Percentiles rank a stretch among this genome's conserved stretches.
Conservation (phyloP, 2,113 vertebrate genomes). For the Dipodomys ordii region DNA sequence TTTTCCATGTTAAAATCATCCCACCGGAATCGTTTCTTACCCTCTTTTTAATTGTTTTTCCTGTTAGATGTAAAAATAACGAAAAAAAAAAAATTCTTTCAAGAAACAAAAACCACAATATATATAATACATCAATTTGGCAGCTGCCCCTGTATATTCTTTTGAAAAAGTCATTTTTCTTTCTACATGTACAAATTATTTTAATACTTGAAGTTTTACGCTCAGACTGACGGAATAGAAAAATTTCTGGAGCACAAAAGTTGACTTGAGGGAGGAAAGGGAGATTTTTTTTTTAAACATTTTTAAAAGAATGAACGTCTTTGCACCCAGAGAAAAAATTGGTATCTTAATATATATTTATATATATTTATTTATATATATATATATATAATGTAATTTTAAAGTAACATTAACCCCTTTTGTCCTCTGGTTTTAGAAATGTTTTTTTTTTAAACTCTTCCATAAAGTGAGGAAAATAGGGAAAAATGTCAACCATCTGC, state of each 20-base stretch:
- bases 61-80: slow-evolving; percentile 93
- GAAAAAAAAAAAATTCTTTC: slow-evolving; percentile 88
- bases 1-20: slow-evolving; percentile 89
- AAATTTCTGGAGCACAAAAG: slow-evolving; percentile 91
- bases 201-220: slow-evolving; percentile 92
- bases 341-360: slow-evolving; percentile 91
- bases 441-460: slow-evolving; percentile 84
- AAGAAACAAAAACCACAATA: slow-evolving; percentile 92
- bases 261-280: slow-evolving; percentile 85
- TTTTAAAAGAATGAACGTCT: slow-evolving; percentile 89
- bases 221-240: slow-evolving; percentile 90
- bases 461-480: slow-evolving; percentile 89
- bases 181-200: slow-evolving; percentile 92
- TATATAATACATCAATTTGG: slow-evolving; percentile 93
- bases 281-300: slow-evolving; percentile 83
- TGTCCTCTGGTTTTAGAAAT: slow-evolving; percentile 91
- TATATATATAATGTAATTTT: slow-evolving; percentile 88
- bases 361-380: slow-evolving; percentile 86
- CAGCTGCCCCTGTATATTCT: slow-evolving; percentile 91
- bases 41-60: slow-evolving; percentile 87
- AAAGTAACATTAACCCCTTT: slow-evolving; percentile 91
- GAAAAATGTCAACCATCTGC: slow-evolving; percentile 90
- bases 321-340: slow-evolving; percentile 88
- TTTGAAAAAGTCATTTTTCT: slow-evolving; percentile 89
- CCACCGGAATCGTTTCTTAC: slow-evolving; percentile 87